A percentile compares a stretch with the other conserved stretches of the same genome.
Evolutionary conservation across 2,797 vertebrate species (phyloP).

Genomic region (Scomberomorus guttatus): DNA sequence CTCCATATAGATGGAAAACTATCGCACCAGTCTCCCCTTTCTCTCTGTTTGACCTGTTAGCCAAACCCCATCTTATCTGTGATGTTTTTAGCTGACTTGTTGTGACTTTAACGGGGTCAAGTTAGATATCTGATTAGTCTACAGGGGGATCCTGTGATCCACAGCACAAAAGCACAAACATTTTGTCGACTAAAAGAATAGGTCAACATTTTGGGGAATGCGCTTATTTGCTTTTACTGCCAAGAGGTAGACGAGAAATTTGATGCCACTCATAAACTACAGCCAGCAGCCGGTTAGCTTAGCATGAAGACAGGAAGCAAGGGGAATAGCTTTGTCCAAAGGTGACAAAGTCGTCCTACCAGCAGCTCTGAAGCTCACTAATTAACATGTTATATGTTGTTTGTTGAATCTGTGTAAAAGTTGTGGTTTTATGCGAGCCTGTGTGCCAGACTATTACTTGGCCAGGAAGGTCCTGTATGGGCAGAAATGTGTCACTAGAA

Average conservation of each 20-base stretch:
- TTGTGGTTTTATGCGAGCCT: too few species aligned
- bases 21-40: background rate
- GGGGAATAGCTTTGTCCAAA: too few species aligned
- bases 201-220: background rate
- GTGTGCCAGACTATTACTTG: too few species aligned
- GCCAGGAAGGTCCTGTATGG: too few species aligned
- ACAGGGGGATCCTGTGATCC: background rate
- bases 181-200: background rate
- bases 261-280: background rate
- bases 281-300: background rate
- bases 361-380: too few species aligned
- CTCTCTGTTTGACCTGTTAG: background rate
- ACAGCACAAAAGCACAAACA: too few species aligned
- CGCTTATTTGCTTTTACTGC: background rate
- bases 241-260: background rate
- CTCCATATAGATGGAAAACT: slow-evolving; percentile 5
- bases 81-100: slow-evolving; percentile 1
- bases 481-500: too few species aligned
- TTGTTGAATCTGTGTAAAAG: too few species aligned
- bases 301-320: too few species aligned
- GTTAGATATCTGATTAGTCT: slow-evolving; percentile 5
- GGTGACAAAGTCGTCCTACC: too few species aligned
- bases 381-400: too few species aligned
- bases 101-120: background rate
- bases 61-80: background rate